Percentiles rank a stretch among this genome's conserved stretches.
Evolutionary conservation across 2,113 vertebrate species (phyloP).

Genomic region (Lates calcarifer): DNA sequence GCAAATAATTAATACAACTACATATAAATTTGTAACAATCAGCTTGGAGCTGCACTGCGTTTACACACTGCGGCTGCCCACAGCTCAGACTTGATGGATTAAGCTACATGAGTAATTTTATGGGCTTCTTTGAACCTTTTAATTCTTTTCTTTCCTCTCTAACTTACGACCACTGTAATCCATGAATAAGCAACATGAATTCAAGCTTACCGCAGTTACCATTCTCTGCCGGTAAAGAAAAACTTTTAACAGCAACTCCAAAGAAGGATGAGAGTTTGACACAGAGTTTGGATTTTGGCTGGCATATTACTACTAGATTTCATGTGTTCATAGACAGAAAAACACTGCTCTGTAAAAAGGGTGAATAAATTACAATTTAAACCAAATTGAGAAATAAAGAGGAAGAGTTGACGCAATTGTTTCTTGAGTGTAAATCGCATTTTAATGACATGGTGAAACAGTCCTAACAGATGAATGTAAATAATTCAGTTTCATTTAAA

Average conservation of each 20-base stretch:
- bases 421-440: conserved; percentile 23
- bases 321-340: background rate
- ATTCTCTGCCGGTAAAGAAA: background rate
- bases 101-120: too few relatives aligned
- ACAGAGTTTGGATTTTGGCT: background rate
- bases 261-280: background rate
- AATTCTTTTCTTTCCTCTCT: background rate
- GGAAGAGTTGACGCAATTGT: conserved; percentile 23
- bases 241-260: background rate
- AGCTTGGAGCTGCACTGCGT: background rate
- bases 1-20: background rate
- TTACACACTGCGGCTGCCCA: background rate
- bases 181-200: background rate
- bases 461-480: conserved; percentile 19
- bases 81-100: background rate
- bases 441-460: conserved; percentile 22
- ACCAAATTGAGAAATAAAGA: conserved; percentile 13
- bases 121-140: background rate
- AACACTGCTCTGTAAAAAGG: background rate
- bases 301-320: background rate
- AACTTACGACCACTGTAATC: background rate
- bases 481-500: conserved; percentile 1
- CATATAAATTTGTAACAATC: background rate
- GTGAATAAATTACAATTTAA: background rate
- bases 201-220: background rate